Evolutionary conservation across 2,797 vertebrate genomes (phyloP).

Genomic region (Nannoperca australis): DNA sequence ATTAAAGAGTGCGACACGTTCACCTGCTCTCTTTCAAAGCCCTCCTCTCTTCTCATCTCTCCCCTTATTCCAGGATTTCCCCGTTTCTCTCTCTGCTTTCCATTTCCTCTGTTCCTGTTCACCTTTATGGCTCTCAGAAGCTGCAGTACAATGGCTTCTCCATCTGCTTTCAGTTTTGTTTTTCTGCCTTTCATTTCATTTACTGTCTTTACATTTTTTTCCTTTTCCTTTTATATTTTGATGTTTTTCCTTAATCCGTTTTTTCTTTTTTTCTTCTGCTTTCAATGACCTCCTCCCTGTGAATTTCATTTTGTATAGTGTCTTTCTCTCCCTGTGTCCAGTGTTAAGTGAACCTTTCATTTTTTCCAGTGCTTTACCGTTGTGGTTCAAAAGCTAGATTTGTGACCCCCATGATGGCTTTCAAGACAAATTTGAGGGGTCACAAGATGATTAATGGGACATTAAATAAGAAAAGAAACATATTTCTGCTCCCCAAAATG

Average conservation of each 20-base stretch:
- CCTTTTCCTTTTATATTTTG: slow-evolving; percentile 3
- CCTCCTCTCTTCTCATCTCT: slow-evolving; percentile 22
- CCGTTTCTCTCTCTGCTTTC: slow-evolving; percentile 18
- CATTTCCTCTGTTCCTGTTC: slow-evolving; percentile 45
- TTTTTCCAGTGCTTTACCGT: neutral
- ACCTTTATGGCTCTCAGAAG: slow-evolving; percentile 47
- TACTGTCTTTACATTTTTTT: neutral
- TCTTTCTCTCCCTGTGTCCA: neutral
- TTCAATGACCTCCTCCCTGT: slow-evolving; percentile 10
- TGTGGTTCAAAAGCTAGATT: neutral
- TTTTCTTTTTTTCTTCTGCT: slow-evolving; percentile 28
- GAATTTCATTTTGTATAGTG: slow-evolving; percentile 6
- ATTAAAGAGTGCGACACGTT: slow-evolving; percentile 44
- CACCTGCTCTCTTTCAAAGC: slow-evolving; percentile 58
- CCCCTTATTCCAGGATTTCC: slow-evolving; percentile 30
- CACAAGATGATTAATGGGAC: neutral
- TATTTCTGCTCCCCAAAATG: neutral
- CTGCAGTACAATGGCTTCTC: slow-evolving; percentile 43
- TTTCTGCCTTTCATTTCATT: slow-evolving; percentile 39
- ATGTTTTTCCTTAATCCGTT: slow-evolving; percentile 11
- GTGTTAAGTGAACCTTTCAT: neutral
- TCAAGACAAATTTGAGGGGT: neutral
- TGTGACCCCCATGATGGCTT: neutral
- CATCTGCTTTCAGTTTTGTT: slow-evolving; percentile 37
- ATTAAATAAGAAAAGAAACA: neutral